These are phyloP conservation scores for Drosophila borealis DNA, from an alignment of 2,888 invertebrate species.

Conservation along the genomic window DNA sequence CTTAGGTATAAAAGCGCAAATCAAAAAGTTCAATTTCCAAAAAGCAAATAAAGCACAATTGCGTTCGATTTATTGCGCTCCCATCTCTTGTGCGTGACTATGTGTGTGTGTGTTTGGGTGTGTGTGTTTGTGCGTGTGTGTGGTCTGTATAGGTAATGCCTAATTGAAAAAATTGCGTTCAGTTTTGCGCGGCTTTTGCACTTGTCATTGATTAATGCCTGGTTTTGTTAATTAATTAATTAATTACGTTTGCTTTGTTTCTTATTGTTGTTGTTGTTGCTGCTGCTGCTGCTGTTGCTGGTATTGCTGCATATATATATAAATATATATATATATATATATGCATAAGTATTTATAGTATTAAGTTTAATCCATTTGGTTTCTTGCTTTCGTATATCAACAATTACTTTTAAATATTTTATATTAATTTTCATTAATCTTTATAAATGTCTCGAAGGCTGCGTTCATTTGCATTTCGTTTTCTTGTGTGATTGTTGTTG, in stretches of 20 bases:
- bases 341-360: conserved; percentile 28
- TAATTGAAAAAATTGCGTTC: conserved; percentile 52
- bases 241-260: conserved; percentile 41
- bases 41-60: conserved; percentile 17
- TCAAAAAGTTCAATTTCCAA: conserved; percentile 29
- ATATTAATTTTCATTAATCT: conserved; percentile 27
- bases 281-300: conserved; percentile 7
- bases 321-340: conserved; percentile 30
- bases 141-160: conserved; percentile 15
- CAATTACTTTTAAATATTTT: conserved; percentile 44
- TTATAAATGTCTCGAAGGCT: conserved; percentile 63
- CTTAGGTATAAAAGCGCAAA: conserved; percentile 30
- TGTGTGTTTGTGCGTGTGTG: conserved; percentile 7
- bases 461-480: conserved; percentile 37
- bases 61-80: conserved; percentile 4
- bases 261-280: conserved; percentile 14
- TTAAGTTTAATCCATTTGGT: conserved; percentile 19
- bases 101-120: conserved; percentile 4
- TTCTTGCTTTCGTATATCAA: conserved; percentile 49
- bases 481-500: conserved; percentile 25
- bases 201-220: conserved; percentile 66
- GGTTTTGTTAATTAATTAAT: conserved; percentile 42
- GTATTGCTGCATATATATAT: conserved; percentile 22
- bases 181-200: conserved; percentile 59
- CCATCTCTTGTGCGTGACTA: conserved; percentile 5